Conservation (phyloP, 2,888 invertebrate genomes). For the Diloba caeruleocephala region DNA sequence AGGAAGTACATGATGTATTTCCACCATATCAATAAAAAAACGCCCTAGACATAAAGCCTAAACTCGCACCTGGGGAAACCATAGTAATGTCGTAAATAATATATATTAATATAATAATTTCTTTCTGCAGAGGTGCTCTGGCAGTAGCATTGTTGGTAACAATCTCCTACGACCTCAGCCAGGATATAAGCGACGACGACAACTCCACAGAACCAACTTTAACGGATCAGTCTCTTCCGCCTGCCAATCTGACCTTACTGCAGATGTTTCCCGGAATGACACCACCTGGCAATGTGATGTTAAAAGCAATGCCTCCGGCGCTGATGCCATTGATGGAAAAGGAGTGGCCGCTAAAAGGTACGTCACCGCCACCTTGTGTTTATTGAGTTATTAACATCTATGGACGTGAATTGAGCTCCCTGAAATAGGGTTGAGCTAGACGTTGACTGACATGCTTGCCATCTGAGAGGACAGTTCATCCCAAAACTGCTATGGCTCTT, state of each 20-base stretch:
- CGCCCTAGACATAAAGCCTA: too few relatives aligned
- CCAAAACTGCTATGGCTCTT: too few relatives aligned
- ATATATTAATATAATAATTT: neutral
- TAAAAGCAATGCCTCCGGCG: constrained; percentile 52
- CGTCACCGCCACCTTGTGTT: neutral
- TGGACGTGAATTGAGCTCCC: too few relatives aligned
- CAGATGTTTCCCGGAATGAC: constrained; percentile 30
- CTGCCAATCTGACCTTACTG: constrained; percentile 37
- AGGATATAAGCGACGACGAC: constrained; percentile 56
- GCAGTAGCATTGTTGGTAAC: constrained; percentile 85
- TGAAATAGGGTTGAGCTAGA: too few relatives aligned
- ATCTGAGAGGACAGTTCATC: too few relatives aligned
- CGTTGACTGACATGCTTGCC: too few relatives aligned
- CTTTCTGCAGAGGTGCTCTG: constrained; percentile 80
- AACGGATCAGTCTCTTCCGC: constrained; percentile 16
- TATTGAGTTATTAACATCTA: too few relatives aligned
- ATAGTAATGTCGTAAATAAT: too few relatives aligned
- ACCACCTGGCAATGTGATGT: constrained; percentile 33
- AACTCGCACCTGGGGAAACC: too few relatives aligned
- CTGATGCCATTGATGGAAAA: constrained; percentile 68
- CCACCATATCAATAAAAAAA: too few relatives aligned
- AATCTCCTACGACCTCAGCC: constrained; percentile 84
- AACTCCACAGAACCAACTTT: constrained; percentile 40
- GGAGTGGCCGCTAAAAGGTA: constrained; percentile 84
- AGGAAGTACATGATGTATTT: too few relatives aligned